Conservation (phyloP, 2,888 invertebrate species). For the Leptopilina syphax region DNA sequence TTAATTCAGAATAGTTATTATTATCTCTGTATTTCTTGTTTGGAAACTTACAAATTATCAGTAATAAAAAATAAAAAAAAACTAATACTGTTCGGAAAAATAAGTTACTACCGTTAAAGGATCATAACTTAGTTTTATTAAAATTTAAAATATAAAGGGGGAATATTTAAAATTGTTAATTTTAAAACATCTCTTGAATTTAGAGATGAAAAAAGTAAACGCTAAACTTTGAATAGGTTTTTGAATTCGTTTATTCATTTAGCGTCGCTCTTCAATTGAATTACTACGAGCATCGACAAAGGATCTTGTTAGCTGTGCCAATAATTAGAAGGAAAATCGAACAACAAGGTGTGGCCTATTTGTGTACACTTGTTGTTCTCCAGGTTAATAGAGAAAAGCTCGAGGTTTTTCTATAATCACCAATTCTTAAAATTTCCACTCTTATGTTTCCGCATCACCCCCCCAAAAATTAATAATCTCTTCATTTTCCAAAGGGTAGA, state of each 20-base stretch:
- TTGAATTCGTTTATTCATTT: slow-evolving; percentile 1
- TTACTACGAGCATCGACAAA: slow-evolving; percentile 28
- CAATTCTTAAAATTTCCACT: slow-evolving; percentile 1
- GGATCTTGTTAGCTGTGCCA: slow-evolving; percentile 10
- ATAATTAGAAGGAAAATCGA: slow-evolving; percentile 33
- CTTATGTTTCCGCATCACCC: not conserved
- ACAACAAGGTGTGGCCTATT: slow-evolving; percentile 8
- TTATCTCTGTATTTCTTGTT: no score
- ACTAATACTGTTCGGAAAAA: no score
- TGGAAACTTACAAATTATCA: no score
- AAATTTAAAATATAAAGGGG: no score
- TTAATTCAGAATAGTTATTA: not conserved
- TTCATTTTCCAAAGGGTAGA: no score
- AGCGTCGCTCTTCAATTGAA: slow-evolving; percentile 20
- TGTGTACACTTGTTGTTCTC: slow-evolving; percentile 18
- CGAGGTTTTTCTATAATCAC: slow-evolving; percentile 22
- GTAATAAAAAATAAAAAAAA: no score
- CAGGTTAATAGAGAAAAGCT: slow-evolving; percentile 4
- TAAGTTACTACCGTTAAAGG: no score
- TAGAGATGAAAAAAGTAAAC: not conserved
- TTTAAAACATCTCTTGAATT: not conserved
- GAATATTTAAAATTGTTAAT: not conserved
- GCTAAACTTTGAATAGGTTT: not conserved
- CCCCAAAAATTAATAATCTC: no score
- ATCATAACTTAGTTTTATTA: no score